Evolutionary conservation across 2,888 invertebrate species (phyloP), one percentile per base, ranked within the genome.

Genomic region (Zootermopsis nevadensis): DNA sequence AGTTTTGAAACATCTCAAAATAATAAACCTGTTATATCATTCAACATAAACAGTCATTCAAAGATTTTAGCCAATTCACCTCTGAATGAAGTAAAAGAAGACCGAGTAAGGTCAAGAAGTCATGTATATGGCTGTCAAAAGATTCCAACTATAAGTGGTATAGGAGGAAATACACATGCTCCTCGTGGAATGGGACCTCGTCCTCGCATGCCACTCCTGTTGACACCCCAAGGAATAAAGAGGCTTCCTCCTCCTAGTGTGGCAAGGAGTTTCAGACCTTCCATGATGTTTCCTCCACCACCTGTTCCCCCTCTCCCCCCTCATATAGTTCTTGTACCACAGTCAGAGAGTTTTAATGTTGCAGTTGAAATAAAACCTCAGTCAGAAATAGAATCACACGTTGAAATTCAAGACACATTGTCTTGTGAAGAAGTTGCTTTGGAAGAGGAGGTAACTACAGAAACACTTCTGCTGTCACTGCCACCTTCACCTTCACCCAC

Each of bases 71-170:
- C 60, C 15, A 82, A 48, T 24, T 84, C 84, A 33, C 84, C 85
- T 31, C 82, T 84, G 33, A 82, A 82, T 77, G 85, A 84, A 48
- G 67, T 69, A 24, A 55, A 80, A 33, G 84, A 84, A 22, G 82
- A 74, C 7, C n/a, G 24, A 42, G 27, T 48, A 55, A 74, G 31
- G 31, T n/a, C 15, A 38, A n/a, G 83, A 38, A 30, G 31, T 55
- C 33, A 53, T 30, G 60, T 83, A n/a, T 82, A 77, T n/a, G 77
- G 81, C 7, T 79, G 69, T 30, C 84, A 84, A 66, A 82, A 74
- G 48, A 84, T 84, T 60, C 84, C 84, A n/a, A 84, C 84, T 19
- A 84, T 84, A 66, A 77, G 84, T n/a, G 84, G 84, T 12, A 74
- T 66, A 66, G 77, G 42, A 42, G 69, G 82, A 19, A 67, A 67